Evolutionary conservation across 2,113 vertebrate genomes (phyloP).

Genomic region (Hassar affinis): DNA sequence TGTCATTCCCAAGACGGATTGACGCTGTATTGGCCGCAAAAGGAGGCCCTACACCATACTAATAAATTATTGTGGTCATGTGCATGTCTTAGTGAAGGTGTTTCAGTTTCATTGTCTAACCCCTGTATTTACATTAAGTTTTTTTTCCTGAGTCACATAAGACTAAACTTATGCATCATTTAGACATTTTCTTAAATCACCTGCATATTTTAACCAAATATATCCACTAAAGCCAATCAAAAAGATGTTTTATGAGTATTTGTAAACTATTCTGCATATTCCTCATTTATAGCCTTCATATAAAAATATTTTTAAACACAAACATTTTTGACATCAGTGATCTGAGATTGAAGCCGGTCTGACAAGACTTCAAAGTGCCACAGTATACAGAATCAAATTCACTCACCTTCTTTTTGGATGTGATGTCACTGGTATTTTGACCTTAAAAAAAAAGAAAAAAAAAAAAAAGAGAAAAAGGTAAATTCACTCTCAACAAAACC

Average conservation of each 20-base stretch:
- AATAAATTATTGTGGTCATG: too few species aligned
- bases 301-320: neutral
- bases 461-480: too few species aligned
- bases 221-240: neutral
- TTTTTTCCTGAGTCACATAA: neutral
- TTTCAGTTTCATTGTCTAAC: too few species aligned
- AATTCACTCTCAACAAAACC: neutral
- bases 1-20: too few species aligned
- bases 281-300: neutral
- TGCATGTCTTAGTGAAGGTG: too few species aligned
- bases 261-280: neutral
- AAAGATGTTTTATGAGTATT: neutral
- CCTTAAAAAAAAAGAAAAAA: neutral
- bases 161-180: neutral
- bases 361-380: neutral
- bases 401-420: conserved; percentile 41
- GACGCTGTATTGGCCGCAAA: too few species aligned
- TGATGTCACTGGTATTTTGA: neutral
- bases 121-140: too few species aligned
- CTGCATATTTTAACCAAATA: neutral
- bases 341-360: neutral
- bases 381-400: neutral
- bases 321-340: neutral
- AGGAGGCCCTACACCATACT: too few species aligned
- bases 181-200: neutral